Percentiles rank a stretch among this genome's conserved stretches.
These are phyloP conservation scores for Drosophila quasianomalipes DNA, from an alignment of 2,888 invertebrate species.

Conservation along the genomic window DNA sequence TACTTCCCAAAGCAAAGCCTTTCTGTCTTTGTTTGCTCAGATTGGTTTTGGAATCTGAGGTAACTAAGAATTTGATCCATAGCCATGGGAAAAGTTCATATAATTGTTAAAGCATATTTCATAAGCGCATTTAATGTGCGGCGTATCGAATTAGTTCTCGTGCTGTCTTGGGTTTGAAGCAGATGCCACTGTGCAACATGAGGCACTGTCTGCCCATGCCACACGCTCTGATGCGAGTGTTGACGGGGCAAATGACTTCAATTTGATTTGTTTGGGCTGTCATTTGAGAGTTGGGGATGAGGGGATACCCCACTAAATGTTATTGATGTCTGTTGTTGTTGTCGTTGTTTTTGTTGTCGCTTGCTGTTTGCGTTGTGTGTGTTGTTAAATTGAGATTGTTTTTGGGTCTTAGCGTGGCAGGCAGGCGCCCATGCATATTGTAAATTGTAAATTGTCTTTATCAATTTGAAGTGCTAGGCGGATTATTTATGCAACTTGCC, in stretches of 20 bases:
- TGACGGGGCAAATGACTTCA: constrained; percentile 79
- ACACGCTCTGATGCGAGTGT: constrained; percentile 45
- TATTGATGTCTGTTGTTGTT: constrained; percentile 48
- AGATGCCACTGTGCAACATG: constrained; percentile 69
- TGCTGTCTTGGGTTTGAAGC: constrained; percentile 22
- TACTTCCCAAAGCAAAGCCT: neutral
- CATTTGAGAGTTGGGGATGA: constrained; percentile 16
- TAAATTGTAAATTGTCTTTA: constrained; percentile 79
- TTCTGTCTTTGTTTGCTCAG: neutral
- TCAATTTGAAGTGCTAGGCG: constrained; percentile 78
- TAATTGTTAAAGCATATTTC: neutral
- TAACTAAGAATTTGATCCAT: neutral
- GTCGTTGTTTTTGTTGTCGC: constrained; percentile 38
- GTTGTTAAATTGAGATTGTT: constrained; percentile 59
- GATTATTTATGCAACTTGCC: constrained; percentile 78
- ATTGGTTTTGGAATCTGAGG: neutral
- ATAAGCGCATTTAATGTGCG: constrained; percentile 43
- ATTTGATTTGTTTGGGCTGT: constrained; percentile 76
- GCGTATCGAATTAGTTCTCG: constrained; percentile 16
- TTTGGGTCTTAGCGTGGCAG: constrained; percentile 49
- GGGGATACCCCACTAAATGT: constrained; percentile 14
- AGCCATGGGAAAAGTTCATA: neutral
- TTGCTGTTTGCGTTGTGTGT: constrained; percentile 32
- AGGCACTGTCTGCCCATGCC: constrained; percentile 3
- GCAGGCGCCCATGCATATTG: constrained; percentile 57